Percentiles rank a stretch among this genome's conserved stretches.
Evolutionary conservation across 1,140 invertebrate genomes (phyloP).

Genomic region (Ostrea denselamellosa): DNA sequence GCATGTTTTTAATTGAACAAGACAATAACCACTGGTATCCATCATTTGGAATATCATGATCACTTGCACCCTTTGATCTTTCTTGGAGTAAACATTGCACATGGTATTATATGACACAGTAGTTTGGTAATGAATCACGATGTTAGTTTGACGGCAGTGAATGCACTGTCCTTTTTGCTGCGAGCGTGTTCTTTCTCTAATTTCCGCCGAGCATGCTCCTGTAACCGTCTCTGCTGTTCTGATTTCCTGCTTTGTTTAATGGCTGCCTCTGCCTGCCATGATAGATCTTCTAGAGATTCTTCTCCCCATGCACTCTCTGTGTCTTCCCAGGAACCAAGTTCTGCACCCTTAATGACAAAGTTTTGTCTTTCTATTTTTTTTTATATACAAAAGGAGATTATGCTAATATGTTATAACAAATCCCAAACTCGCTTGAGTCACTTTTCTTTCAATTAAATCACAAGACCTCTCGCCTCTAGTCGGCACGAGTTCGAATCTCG

Average conservation of each 20-base stretch:
- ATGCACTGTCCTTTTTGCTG: slow-evolving; percentile 56
- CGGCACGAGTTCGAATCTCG: no score
- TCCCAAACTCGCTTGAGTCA: neutral
- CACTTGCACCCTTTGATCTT: neutral
- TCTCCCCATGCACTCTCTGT: slow-evolving; percentile 63
- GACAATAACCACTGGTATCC: no score
- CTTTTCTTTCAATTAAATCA: no score
- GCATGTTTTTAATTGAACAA: no score
- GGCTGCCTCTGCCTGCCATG: slow-evolving; percentile 69
- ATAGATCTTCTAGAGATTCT: slow-evolving; percentile 65
- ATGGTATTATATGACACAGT: neutral
- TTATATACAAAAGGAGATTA: neutral
- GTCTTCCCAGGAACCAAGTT: slow-evolving; percentile 71
- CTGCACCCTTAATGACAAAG: slow-evolving; percentile 59
- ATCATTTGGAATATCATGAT: neutral
- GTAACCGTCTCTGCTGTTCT: slow-evolving; percentile 61
- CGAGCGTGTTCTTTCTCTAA: slow-evolving; percentile 63
- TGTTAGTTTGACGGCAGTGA: slow-evolving; percentile 53
- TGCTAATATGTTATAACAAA: neutral
- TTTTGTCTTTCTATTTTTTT: neutral
- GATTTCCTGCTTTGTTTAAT: slow-evolving; percentile 66
- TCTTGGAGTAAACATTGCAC: neutral
- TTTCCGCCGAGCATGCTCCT: slow-evolving; percentile 67
- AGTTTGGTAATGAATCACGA: slow-evolving; percentile 15
- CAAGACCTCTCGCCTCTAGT: no score